Evolutionary conservation across 2,113 vertebrate species (phyloP).

Genomic region (Seriola aureovittata): DNA sequence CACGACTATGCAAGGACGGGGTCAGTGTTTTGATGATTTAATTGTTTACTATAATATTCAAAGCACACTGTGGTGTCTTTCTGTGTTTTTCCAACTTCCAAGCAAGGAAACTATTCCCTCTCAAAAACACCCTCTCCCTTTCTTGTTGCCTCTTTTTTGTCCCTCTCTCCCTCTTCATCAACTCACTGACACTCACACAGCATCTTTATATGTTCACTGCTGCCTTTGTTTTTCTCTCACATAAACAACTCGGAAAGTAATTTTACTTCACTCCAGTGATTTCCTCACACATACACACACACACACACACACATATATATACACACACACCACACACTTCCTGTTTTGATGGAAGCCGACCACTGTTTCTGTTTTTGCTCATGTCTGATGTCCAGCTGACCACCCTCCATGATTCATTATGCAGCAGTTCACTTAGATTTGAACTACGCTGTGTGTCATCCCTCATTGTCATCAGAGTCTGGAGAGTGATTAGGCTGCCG

Average conservation of each 20-base stretch:
- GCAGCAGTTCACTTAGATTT: constrained; percentile 8
- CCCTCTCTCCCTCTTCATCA: background rate
- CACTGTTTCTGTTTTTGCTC: constrained; percentile 58
- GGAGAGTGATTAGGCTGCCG: constrained; percentile 36
- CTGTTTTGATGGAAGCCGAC: constrained; percentile 46
- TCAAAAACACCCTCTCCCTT: background rate
- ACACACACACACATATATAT: background rate
- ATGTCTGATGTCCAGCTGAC: constrained; percentile 50
- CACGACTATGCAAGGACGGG: background rate
- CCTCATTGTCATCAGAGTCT: constrained; percentile 32
- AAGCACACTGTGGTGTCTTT: background rate
- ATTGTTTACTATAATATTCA: background rate
- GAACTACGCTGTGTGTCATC: constrained; percentile 16
- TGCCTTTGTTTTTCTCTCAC: constrained; percentile 38
- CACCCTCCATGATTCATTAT: constrained; percentile 60
- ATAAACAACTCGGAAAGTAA: constrained; percentile 6
- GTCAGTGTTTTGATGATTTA: background rate
- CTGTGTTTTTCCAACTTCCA: background rate
- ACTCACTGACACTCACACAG: constrained; percentile 24
- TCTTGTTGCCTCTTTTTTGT: background rate
- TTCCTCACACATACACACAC: background rate
- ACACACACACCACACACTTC: constrained; percentile 1
- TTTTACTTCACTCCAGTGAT: background rate
- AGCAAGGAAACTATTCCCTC: background rate
- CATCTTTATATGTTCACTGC: constrained; percentile 3